A percentile compares a stretch with the other conserved stretches of the same genome.
These are phyloP conservation scores for Amblyopsis rosae DNA, from an alignment of 2,113 vertebrate species.

Conservation along the genomic window DNA sequence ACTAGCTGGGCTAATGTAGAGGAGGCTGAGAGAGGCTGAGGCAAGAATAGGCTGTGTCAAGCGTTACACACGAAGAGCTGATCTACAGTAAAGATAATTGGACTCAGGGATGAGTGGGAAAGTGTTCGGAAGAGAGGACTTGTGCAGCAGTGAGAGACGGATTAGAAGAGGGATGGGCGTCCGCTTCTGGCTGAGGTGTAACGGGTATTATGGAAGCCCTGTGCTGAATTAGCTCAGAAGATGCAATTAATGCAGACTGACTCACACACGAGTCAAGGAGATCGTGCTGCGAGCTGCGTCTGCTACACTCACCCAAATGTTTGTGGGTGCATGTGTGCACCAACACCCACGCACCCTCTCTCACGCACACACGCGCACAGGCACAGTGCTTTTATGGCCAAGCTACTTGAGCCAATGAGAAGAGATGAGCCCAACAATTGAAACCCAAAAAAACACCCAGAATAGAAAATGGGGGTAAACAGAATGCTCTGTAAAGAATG, in stretches of 20 bases:
- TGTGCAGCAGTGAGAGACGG: too few species aligned
- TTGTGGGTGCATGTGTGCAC: too few species aligned
- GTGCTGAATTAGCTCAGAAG: too few species aligned
- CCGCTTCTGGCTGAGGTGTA: too few species aligned
- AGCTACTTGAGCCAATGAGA: background rate
- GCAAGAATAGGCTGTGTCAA: background rate
- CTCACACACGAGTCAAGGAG: too few species aligned
- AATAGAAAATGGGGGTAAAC: constrained; percentile 54
- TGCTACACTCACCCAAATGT: too few species aligned
- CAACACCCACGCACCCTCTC: background rate
- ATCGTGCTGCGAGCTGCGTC: too few species aligned
- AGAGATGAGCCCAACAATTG: constrained; percentile 46
- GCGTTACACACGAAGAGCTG: constrained; percentile 18
- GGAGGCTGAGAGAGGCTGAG: constrained; percentile 12
- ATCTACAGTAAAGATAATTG: constrained; percentile 25
- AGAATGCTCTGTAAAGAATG: constrained; percentile 30
- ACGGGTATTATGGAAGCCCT: too few species aligned
- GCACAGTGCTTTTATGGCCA: background rate
- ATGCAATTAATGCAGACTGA: too few species aligned
- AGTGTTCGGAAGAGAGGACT: too few species aligned
- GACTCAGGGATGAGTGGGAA: background rate
- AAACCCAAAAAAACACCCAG: constrained; percentile 55
- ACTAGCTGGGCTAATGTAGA: constrained; percentile 10
- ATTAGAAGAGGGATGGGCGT: too few species aligned
- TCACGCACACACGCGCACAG: background rate